These are phyloP conservation scores for Cebus imitator DNA, from an alignment of 2,113 vertebrate genomes.

Conservation along the genomic window DNA sequence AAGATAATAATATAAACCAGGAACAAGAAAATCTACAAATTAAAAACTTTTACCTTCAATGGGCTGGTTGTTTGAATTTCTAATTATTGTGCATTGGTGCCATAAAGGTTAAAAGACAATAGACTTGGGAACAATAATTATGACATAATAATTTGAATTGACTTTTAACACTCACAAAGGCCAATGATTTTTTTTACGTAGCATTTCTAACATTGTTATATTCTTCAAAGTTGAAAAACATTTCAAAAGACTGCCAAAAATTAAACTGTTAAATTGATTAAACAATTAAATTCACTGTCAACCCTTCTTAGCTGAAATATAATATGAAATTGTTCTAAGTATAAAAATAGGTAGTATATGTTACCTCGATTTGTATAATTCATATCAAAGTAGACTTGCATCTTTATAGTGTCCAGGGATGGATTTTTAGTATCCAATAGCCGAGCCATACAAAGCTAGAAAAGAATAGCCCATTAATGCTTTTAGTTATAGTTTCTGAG, in stretches of 20 bases:
- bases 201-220: neutral
- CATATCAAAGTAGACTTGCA: slow-evolving; percentile 96
- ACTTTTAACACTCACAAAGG: slow-evolving; percentile 34
- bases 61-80: neutral
- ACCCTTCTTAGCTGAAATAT: neutral
- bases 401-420: slow-evolving; percentile 94
- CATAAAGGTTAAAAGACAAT: neutral
- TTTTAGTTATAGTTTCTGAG: slow-evolving; percentile 47
- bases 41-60: slow-evolving; percentile 27
- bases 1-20: neutral
- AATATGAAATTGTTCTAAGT: neutral
- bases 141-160: neutral
- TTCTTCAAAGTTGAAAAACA: slow-evolving; percentile 42
- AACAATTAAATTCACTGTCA: neutral
- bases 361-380: slow-evolving; percentile 92
- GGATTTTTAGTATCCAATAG: slow-evolving; percentile 89
- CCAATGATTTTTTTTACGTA: neutral
- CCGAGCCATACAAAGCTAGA: slow-evolving; percentile 90
- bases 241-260: slow-evolving; percentile 16
- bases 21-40: slow-evolving; percentile 1
- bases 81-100: neutral
- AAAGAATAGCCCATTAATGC: slow-evolving; percentile 67
- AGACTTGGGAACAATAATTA: slow-evolving; percentile 4
- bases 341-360: neutral
- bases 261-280: neutral